Base-by-base conservation (phyloP, 1,140 invertebrate genomes). In the Heliothis virescens region DNA sequence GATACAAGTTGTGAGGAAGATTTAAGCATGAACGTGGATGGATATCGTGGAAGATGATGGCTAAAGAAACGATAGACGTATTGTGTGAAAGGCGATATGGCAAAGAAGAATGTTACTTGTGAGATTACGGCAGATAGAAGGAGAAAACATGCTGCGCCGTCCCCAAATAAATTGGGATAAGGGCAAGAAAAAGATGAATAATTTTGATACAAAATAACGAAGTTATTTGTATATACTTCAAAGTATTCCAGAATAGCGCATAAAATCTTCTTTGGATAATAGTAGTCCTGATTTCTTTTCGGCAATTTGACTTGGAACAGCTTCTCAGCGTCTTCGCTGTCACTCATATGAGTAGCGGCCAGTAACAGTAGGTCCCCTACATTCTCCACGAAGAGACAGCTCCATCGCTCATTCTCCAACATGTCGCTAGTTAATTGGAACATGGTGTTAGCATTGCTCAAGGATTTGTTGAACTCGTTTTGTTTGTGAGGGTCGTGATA, bases 231-330 rank as follows among this genome's bases (percentile, higher is more conserved):
- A 76, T 1, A 87, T 85, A 95, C 94, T 59, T 91, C 89, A 78
- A 94, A 90, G 83, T 92, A 92, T 67, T 84, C 87, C 0, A 95
- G 80, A 50, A 93, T 88, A 16, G 84, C 86, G n/a, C 57, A 77
- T 80, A 91, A 95, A 16, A 93, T 82, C n/a, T 73, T 63, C 69
- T 91, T 90, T 2, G 90, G 83, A 69, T 91, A 91, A 48, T 83
- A 83, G 29, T 85, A 91, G 1, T 86, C 84, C 78, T 82, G 75
- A n/a, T 41, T 79, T 53, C 82, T 15, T 59, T 73, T 26, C 1
- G 83, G 76, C 41, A 91, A 67, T 15, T 87, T 65, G 11, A 92
- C 67, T 18, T 81, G 67, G 73, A 91, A 91, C 57, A 84, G 55
- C 74, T 82, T 65, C 53, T 82, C 84, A 0, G 90, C 83, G 4